Evolutionary conservation across 2,113 vertebrate species (phyloP).

Genomic region (Cyanoramphus novaezelandiae): DNA sequence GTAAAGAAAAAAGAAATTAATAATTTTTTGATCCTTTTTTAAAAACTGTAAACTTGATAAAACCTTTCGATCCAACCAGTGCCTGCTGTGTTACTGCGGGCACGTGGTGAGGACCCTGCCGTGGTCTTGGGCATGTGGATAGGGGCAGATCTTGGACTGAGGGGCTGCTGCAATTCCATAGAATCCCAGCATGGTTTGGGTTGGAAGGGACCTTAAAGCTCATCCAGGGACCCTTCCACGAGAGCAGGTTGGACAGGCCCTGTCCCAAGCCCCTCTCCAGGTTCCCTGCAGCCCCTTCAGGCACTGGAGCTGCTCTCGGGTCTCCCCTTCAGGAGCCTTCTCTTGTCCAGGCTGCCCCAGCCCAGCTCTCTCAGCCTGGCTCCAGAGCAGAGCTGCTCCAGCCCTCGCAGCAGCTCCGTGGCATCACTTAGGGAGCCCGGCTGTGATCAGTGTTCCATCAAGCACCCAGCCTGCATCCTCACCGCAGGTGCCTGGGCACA

Average conservation of each 20-base stretch:
- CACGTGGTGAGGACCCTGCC: neutral
- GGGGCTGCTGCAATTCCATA: neutral
- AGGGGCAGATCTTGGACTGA: neutral
- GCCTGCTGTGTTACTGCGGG: neutral
- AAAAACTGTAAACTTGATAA: slow-evolving; percentile 51
- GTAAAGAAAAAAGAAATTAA: neutral
- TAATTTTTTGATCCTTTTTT: slow-evolving; percentile 41
- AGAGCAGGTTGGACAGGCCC: fast-evolving
- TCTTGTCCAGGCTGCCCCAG: neutral
- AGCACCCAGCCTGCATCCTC: fast-evolving
- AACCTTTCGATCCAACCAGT: neutral
- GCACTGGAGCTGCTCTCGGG: neutral
- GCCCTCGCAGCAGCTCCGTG: neutral
- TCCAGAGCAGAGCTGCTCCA: neutral
- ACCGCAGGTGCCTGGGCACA: neutral
- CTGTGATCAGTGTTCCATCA: fast-evolving
- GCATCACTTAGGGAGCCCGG: neutral
- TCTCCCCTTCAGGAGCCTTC: neutral
- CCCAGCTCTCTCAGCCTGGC: neutral
- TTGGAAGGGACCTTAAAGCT: neutral
- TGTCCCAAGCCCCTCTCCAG: neutral
- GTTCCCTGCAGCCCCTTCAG: neutral
- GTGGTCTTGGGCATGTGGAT: neutral
- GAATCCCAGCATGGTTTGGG: neutral
- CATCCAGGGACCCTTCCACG: neutral